phyloP scores from a whole-genome alignment of 1,140 invertebrate species.

The Andrena cerasifolii region DNA sequence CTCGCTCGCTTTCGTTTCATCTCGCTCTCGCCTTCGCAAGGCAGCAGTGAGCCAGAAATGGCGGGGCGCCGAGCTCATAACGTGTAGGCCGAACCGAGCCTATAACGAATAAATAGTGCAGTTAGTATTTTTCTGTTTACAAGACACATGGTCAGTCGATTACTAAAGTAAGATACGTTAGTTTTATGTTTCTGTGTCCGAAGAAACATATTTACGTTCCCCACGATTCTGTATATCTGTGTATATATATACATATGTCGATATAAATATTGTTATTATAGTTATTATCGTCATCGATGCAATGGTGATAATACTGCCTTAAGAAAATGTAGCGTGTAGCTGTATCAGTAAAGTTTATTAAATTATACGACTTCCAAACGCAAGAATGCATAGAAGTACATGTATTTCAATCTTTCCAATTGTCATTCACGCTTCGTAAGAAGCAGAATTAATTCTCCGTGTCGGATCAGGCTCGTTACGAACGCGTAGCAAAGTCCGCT shows the following conservation, averaged over 20 bases:
- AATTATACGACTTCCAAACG: slow-evolving; percentile 42
- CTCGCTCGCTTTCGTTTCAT: no score
- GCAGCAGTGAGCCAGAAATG: not conserved
- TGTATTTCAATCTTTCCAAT: slow-evolving; percentile 11
- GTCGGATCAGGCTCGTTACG: not conserved
- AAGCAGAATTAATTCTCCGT: not conserved
- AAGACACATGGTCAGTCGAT: not conserved
- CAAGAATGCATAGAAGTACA: slow-evolving; percentile 8
- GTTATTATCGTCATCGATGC: slow-evolving; percentile 29
- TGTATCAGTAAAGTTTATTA: slow-evolving; percentile 24
- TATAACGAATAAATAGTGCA: not conserved
- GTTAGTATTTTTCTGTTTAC: not conserved
- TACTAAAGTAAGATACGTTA: not conserved
- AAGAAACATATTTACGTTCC: not conserved
- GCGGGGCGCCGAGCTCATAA: no score
- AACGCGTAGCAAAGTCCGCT: not conserved
- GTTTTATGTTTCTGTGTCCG: not conserved
- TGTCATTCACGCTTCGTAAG: not conserved
- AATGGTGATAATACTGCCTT: slow-evolving; percentile 54
- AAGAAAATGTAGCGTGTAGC: slow-evolving; percentile 38
- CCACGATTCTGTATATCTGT: slow-evolving; percentile 7
- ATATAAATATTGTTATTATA: slow-evolving; percentile 45
- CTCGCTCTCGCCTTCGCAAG: no score
- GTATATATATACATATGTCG: slow-evolving; percentile 32
- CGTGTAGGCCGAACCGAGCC: no score